Conservation (phyloP, 2,113 vertebrate species). For the Toxotes jaculatrix region DNA sequence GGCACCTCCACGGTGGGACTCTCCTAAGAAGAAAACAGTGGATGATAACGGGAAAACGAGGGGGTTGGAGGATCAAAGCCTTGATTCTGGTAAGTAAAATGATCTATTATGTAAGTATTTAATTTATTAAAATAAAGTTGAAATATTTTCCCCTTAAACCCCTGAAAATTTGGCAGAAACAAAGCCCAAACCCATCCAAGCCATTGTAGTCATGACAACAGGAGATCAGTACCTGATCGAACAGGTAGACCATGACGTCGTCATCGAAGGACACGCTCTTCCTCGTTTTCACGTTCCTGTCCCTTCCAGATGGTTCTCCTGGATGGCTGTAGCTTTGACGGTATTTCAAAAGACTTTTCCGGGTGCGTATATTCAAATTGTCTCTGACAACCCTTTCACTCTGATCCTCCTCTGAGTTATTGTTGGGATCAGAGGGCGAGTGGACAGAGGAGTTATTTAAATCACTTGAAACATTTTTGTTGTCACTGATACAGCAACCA, state of each 20-base stretch:
- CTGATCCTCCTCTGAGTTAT: slow-evolving; percentile 67
- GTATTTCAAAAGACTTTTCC: slow-evolving; percentile 25
- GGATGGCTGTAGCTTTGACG: not conserved
- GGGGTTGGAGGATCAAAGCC: not conserved
- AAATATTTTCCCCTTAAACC: not conserved
- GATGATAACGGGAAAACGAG: not conserved
- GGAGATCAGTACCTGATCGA: slow-evolving; percentile 90
- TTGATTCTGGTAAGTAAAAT: not conserved
- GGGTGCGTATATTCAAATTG: not conserved
- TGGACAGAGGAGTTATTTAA: not conserved
- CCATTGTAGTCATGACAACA: not conserved
- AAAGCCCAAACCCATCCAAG: not conserved
- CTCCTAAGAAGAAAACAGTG: slow-evolving; percentile 82
- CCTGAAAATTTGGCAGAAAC: not conserved
- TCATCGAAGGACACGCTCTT: slow-evolving; percentile 92
- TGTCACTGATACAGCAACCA: not conserved
- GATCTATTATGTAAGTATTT: not conserved
- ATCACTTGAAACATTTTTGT: not conserved
- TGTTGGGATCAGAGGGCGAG: slow-evolving; percentile 62
- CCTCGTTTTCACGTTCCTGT: slow-evolving; percentile 71
- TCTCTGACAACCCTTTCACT: not conserved
- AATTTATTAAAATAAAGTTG: not conserved
- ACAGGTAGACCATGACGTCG: slow-evolving; percentile 91
- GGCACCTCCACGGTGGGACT: slow-evolving; percentile 90
- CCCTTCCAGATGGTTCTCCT: slow-evolving; percentile 56